A percentile compares a stretch with the other conserved stretches of the same genome.
These are phyloP conservation scores for Spicauda simplicius DNA, from an alignment of 2,888 invertebrate genomes.

Conservation along the genomic window DNA sequence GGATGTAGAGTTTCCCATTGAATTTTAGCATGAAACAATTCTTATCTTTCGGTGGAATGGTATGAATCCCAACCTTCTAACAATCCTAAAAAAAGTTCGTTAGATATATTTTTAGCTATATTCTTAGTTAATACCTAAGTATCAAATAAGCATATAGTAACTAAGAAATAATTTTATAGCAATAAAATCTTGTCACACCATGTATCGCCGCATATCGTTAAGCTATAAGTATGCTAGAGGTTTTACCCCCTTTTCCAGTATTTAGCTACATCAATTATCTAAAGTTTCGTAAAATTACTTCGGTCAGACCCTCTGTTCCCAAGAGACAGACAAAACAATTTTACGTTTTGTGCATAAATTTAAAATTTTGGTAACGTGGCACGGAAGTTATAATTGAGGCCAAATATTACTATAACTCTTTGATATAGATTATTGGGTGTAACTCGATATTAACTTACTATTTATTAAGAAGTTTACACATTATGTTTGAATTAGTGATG, in stretches of 20 bases:
- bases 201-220: neutral
- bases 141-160: no score
- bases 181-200: no score
- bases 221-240: neutral
- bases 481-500: no score
- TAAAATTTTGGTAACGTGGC: slow-evolving; percentile 5
- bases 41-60: no score
- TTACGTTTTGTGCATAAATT: slow-evolving; percentile 18
- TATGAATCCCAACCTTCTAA: no score
- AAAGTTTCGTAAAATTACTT: slow-evolving; percentile 15
- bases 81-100: no score
- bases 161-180: no score
- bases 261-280: slow-evolving; percentile 22
- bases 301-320: slow-evolving; percentile 12
- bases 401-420: neutral
- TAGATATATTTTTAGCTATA: no score
- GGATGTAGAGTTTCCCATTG: no score
- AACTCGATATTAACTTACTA: neutral
- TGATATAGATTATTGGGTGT: neutral
- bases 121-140: no score
- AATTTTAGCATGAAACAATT: no score
- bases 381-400: slow-evolving; percentile 1
- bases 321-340: slow-evolving; percentile 19
- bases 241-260: neutral
- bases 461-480: no score